A percentile compares a stretch with the other conserved stretches of the same genome.
phyloP scores from a whole-genome alignment of 2,113 vertebrate species.

The Rhinoptilus africanus region DNA sequence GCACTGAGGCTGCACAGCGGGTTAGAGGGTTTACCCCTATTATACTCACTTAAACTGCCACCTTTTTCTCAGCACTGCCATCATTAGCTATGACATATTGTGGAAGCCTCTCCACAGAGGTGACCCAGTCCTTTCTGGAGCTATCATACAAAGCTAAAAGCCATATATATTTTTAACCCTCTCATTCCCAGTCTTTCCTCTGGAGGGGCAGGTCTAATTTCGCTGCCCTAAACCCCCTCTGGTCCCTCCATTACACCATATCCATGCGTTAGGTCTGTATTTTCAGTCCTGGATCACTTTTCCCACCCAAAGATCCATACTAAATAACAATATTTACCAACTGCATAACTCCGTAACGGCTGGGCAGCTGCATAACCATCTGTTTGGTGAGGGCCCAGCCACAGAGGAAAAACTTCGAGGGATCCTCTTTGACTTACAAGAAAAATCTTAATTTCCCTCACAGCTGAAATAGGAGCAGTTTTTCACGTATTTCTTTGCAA shows the following conservation, averaged over 20 bases:
- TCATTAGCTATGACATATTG: conserved; percentile 33
- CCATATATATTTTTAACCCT: background rate
- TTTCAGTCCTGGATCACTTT: background rate
- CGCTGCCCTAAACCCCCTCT: background rate
- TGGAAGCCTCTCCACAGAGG: conserved; percentile 32
- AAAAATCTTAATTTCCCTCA: background rate
- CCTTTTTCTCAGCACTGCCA: conserved; percentile 31
- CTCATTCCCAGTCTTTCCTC: background rate
- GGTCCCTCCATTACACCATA: accelerated
- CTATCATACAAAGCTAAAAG: background rate
- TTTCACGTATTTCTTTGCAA: background rate
- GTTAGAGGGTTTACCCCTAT: conserved; percentile 42
- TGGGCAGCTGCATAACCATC: background rate
- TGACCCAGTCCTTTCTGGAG: conserved; percentile 12
- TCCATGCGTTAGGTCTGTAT: background rate
- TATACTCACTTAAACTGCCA: conserved; percentile 31
- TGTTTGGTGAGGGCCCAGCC: background rate
- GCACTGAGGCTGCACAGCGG: conserved; percentile 10
- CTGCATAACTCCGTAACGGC: background rate
- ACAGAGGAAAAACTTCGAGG: background rate
- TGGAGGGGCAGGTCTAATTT: background rate
- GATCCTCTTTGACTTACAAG: background rate
- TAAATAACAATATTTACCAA: background rate
- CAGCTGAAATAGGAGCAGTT: background rate
- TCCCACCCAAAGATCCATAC: background rate